Evolutionary conservation across 2,888 invertebrate species (phyloP), one percentile per base, ranked within the genome.

Genomic region (Sympetrum striolatum): DNA sequence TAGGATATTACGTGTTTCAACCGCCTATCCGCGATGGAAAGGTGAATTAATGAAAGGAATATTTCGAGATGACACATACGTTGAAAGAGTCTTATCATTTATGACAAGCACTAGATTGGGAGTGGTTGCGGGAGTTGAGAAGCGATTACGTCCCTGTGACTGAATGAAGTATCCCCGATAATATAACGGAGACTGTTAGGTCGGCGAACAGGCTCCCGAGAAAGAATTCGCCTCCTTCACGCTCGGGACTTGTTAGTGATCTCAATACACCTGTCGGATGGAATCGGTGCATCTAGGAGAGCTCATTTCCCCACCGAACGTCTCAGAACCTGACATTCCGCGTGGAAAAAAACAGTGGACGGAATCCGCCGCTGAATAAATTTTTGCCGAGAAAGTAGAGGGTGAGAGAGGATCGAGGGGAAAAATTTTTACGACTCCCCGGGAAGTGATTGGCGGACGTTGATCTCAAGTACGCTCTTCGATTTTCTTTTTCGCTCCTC

Each of bases 401-500:
- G 37, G 35, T 25, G 35, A 31, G 79, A n/a, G 79, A n/a, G 25
- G 73, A 73, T n/a, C 18, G 80, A 37, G 22, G 39, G 80, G 37
- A 44, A 80, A 80, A 80, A 80, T 37, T 73, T 73, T 73, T 73
- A 73, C 31, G 73, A 73, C 73, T 80, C 80, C n/a, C 15, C 12
- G 80, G 80, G 80, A 37, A 58, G 82, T 82, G 82, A 58, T 82
- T 58, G 82, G 82, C 82, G 82, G 58, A 35, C 82, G 82, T 82
- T 82, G 82, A 82, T 82, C 82, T 58, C 82, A 35, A 58, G 73
- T 73, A 31, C 73, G 73, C 25, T 25, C 25, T 73, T 25, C 25
- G 73, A 31, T 73, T 31, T 73, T 73, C 73, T 73, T 73, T 73
- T 73, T 73, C 31, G 31, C 53, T 18, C 44, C 31, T 73, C 10